Base-by-base conservation (phyloP, 1,140 invertebrate species). In the Ceratosolen fusciceps region DNA sequence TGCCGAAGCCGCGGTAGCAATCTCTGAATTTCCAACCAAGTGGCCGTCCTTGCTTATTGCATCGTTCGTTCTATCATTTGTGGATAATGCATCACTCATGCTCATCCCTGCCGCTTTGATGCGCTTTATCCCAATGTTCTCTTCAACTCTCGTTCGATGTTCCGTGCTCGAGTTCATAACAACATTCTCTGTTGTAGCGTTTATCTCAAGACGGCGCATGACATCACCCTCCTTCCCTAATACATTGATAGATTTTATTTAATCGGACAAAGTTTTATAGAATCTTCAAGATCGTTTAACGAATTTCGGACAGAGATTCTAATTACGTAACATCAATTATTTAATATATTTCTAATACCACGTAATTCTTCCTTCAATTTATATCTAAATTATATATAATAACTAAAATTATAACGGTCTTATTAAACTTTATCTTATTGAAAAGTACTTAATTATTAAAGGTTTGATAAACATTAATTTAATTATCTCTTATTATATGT, bases 91-190 rank as follows among this genome's bases (percentile, higher is more conserved):
- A 56, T 39, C 29, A 26, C n/a, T n/a, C n/a, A 77, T 78, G 39
- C 31, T 77, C 58, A 58, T 82, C 70, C 65, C 83, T 67, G 31
- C 52, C 34, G 70, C 37, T 71, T 31, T 5, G 58, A 24, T 77
- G 31, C 31, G 47, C 68, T 60, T 80, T 62, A 52, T 67, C 16
- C 26, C 71, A 82, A 19, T 37, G 68, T 78, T 52, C 12, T 84
- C 78, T 34, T 56, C 81, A 52, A 52, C 49, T 68, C 29, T 70
- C 34, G 26, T 80, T 29, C 73, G 58, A 65, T 65, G 60, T 54
- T 52, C 9, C n/a, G 58, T 54, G n/a, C 29, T 68, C 39, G 73
- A 65, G 16, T 29, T 19, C 8, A 19, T n/a, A 9, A 9, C 19
- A 52, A 0, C 12, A 1, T 34, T 29, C 3, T n/a, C 16, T 19